Base-by-base conservation (phyloP, 2,113 vertebrate species). In the Zingel zingel region DNA sequence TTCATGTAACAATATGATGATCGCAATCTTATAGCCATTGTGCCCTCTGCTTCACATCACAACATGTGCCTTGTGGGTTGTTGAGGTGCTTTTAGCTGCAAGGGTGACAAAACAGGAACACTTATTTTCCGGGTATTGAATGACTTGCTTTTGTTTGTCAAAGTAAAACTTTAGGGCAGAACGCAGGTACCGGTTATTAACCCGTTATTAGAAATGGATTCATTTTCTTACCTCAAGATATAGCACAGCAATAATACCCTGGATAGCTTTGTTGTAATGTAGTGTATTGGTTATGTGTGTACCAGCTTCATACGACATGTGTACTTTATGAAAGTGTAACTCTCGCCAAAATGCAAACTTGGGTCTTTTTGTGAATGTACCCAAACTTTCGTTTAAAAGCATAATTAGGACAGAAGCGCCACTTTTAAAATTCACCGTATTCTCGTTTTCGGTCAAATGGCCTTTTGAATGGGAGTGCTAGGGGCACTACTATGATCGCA, bases 1-100 rank as follows among this genome's bases (percentile, higher is more conserved):
- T 72, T 50, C 15, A 57, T 19, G 48, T 30, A 68, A 77, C 4
- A 6, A 77, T 65, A 62, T n/a, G 33, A 65, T 67, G 47, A 74
- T 63, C 1, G 14, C 1, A 63, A 6, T 21, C 43, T 30, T 19
- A 9, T 2, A 39, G 54, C 43, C 18, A 64, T 36, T 19, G 62
- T 16, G 14, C 13, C 18, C 43, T 63, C 58, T 5, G 33, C 9
- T 21, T 48, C 27, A 69, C 57, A 54, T 63, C 69, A 57, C 47
- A 68, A 7, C 33, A 76, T 59, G 59, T 53, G 61, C 13, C 50
- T 27, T 5, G 0, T 15, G 56, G 33, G 25, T 51, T 62, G 36
- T 3, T 43, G 15, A 47, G 33, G 47, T 68, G 54, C 48, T 30
- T 50, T 59, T n/a, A 72, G 54, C 51, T 61, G n/a, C 47, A 5